phyloP scores from a whole-genome alignment of 2,888 invertebrate species.

The Cheilosia variabilis region DNA sequence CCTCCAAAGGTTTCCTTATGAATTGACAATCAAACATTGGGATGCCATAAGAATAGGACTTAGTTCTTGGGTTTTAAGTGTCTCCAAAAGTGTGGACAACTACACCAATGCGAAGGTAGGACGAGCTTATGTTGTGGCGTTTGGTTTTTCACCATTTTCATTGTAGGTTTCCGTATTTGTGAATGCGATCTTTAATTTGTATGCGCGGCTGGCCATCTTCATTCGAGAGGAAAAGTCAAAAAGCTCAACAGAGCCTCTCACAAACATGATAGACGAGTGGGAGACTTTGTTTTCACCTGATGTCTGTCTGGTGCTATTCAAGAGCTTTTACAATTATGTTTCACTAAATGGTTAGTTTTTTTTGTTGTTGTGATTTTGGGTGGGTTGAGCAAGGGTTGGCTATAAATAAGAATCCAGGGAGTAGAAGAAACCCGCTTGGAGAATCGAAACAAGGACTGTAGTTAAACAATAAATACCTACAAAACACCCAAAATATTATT shows the following conservation, averaged over 20 bases:
- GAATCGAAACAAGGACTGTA: too few relatives aligned
- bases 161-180: slow-evolving; percentile 84
- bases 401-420: too few relatives aligned
- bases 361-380: neutral
- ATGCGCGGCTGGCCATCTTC: slow-evolving; percentile 84
- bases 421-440: too few relatives aligned
- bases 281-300: slow-evolving; percentile 89
- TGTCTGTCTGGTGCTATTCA: slow-evolving; percentile 83
- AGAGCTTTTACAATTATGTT: slow-evolving; percentile 79
- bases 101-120: slow-evolving; percentile 85
- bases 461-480: too few relatives aligned
- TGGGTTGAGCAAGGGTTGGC: too few relatives aligned
- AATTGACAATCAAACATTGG: slow-evolving; percentile 86
- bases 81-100: slow-evolving; percentile 82
- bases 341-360: slow-evolving; percentile 73
- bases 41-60: slow-evolving; percentile 90
- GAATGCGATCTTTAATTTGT: slow-evolving; percentile 85
- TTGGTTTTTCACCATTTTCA: neutral
- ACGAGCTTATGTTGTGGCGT: neutral
- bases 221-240: slow-evolving; percentile 82
- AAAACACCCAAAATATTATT: too few relatives aligned
- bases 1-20: slow-evolving; percentile 79
- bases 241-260: slow-evolving; percentile 81
- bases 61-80: slow-evolving; percentile 87
- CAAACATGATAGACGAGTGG: slow-evolving; percentile 87